These are phyloP conservation scores for Ovibos moschatus DNA, from an alignment of 2,113 vertebrate species.

Conservation along the genomic window DNA sequence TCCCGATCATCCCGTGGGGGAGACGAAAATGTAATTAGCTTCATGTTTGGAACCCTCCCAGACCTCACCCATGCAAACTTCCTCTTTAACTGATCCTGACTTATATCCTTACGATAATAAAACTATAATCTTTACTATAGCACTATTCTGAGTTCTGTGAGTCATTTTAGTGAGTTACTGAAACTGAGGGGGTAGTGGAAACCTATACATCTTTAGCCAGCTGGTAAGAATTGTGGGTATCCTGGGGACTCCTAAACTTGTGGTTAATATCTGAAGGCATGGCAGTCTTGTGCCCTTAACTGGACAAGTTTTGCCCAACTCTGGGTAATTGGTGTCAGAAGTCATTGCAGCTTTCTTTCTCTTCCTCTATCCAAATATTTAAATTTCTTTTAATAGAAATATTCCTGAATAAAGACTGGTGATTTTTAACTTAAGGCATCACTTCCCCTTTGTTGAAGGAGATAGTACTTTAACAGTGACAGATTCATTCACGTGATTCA, in stretches of 20 bases:
- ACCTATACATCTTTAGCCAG: not conserved
- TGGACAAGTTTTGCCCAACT: not conserved
- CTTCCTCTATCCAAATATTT: not conserved
- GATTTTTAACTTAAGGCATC: not conserved
- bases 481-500: not conserved
- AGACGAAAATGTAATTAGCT: not conserved
- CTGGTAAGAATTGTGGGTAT: not conserved
- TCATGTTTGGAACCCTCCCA: not conserved
- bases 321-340: not conserved
- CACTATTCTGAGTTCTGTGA: not conserved
- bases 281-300: not conserved
- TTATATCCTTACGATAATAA: not conserved
- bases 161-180: not conserved
- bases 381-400: not conserved
- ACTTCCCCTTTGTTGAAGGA: not conserved
- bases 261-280: not conserved
- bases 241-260: not conserved
- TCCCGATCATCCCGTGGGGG: fast-evolving
- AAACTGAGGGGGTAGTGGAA: not conserved
- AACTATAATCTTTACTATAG: not conserved
- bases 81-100: not conserved
- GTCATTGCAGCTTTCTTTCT: not conserved
- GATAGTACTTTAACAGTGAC: conserved; percentile 3
- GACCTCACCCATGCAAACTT: not conserved
- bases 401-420: not conserved